These are phyloP conservation scores for Oxyura jamaicensis DNA, from an alignment of 2,113 vertebrate genomes.

Conservation along the genomic window DNA sequence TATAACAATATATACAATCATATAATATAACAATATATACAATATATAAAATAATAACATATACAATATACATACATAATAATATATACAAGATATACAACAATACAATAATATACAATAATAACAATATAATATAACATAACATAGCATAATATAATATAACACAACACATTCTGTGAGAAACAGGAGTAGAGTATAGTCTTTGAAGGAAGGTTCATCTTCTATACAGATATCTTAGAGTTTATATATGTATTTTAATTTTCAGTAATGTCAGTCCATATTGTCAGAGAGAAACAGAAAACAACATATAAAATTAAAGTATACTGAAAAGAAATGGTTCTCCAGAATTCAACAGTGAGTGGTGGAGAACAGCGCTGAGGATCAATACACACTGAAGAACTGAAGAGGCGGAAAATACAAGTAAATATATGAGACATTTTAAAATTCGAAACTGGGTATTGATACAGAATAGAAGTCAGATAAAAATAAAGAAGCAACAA, in stretches of 20 bases:
- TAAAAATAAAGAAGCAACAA: slow-evolving; percentile 51
- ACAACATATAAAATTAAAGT: background rate
- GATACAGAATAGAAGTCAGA: slow-evolving; percentile 41
- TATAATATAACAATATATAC: too few relatives aligned
- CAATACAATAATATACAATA: too few relatives aligned
- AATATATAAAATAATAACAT: too few relatives aligned
- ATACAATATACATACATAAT: too few relatives aligned
- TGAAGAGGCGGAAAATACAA: background rate
- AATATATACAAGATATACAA: too few relatives aligned
- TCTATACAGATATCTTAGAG: background rate
- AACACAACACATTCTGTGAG: background rate
- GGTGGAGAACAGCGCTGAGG: background rate
- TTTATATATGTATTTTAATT: background rate
- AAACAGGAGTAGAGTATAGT: background rate
- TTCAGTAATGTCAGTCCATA: background rate
- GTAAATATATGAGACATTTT: slow-evolving; percentile 40
- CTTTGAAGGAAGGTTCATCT: background rate
- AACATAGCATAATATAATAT: background rate
- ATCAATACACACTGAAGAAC: background rate
- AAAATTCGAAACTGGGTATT: slow-evolving; percentile 40
- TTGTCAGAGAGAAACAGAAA: background rate
- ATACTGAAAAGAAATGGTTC: background rate
- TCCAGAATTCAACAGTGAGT: background rate
- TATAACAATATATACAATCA: too few relatives aligned
- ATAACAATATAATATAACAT: too few relatives aligned